Conservation (phyloP, 2,888 invertebrate species). For the Podabrus alpinus region DNA sequence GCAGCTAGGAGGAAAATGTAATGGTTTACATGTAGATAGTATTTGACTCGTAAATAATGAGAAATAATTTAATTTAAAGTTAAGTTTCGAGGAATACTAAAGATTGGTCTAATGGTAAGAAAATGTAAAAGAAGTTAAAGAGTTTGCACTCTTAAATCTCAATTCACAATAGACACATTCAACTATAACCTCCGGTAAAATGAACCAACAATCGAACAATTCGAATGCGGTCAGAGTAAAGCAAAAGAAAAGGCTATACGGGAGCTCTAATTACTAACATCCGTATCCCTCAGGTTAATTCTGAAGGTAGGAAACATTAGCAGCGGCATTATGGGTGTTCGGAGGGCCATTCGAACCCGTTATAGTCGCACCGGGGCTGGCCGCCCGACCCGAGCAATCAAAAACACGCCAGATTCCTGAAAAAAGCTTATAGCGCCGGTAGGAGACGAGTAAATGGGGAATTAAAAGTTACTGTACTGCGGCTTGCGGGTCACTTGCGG, state of each 20-base stretch:
- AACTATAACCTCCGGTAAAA: conserved; percentile 30
- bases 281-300: conserved; percentile 53
- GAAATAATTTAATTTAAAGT: neutral
- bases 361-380: conserved; percentile 65
- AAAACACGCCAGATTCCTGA: conserved; percentile 51
- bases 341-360: conserved; percentile 70
- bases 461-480: conserved; percentile 48
- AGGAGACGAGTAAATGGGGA: conserved; percentile 48
- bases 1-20: neutral
- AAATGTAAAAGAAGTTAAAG: conserved; percentile 21
- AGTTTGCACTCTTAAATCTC: conserved; percentile 40
- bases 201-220: conserved; percentile 39
- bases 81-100: neutral
- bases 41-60: neutral
- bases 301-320: conserved; percentile 61
- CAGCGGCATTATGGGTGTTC: conserved; percentile 71
- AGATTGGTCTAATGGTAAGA: neutral
- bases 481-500: conserved; percentile 32
- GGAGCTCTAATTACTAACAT: conserved; percentile 66
- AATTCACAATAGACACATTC: conserved; percentile 42
- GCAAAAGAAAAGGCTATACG: conserved; percentile 42
- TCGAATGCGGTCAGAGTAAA: conserved; percentile 34
- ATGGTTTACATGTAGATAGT: neutral
- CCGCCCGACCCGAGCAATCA: conserved; percentile 69
- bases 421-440: conserved; percentile 47